These are phyloP conservation scores for Altica lythri DNA, from an alignment of 2,888 invertebrate species.

Conservation along the genomic window DNA sequence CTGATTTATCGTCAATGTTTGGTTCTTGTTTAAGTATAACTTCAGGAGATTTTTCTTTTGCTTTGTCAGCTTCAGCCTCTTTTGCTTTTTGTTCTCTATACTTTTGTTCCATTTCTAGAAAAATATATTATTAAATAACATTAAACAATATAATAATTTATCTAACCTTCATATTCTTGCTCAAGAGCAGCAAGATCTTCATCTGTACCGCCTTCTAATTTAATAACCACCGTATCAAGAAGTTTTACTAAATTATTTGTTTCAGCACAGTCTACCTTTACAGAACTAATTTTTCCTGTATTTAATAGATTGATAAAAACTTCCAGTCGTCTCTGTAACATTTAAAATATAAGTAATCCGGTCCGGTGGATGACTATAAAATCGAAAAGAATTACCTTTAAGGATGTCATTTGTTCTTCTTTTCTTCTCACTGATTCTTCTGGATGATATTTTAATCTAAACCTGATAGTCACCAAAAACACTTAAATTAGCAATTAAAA, in stretches of 20 bases:
- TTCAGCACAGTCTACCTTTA: constrained; percentile 85
- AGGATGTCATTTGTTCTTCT: constrained; percentile 79
- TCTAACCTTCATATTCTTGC: constrained; percentile 61
- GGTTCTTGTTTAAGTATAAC: constrained; percentile 48
- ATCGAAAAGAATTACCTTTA: constrained; percentile 65
- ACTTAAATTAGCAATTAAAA: constrained; percentile 23
- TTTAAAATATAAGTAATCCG: constrained; percentile 10
- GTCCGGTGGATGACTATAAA: no score
- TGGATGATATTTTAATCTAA: constrained; percentile 98
- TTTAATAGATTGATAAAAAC: constrained; percentile 87
- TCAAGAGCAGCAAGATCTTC: constrained; percentile 88
- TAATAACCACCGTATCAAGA: constrained; percentile 95
- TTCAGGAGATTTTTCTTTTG: constrained; percentile 47
- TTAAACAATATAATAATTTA: background rate
- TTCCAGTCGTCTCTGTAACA: constrained; percentile 77
- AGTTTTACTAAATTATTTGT: constrained; percentile 81
- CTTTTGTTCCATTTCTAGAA: constrained; percentile 50
- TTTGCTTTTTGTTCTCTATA: constrained; percentile 47
- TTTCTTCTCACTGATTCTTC: constrained; percentile 91
- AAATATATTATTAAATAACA: no score
- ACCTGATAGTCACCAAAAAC: constrained; percentile 68
- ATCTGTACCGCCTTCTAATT: constrained; percentile 90
- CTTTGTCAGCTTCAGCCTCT: constrained; percentile 42
- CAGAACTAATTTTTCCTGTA: constrained; percentile 72
- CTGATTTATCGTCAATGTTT: constrained; percentile 46